phyloP scores from a whole-genome alignment of 2,888 invertebrate species.

The Ennomos quercinarius region DNA sequence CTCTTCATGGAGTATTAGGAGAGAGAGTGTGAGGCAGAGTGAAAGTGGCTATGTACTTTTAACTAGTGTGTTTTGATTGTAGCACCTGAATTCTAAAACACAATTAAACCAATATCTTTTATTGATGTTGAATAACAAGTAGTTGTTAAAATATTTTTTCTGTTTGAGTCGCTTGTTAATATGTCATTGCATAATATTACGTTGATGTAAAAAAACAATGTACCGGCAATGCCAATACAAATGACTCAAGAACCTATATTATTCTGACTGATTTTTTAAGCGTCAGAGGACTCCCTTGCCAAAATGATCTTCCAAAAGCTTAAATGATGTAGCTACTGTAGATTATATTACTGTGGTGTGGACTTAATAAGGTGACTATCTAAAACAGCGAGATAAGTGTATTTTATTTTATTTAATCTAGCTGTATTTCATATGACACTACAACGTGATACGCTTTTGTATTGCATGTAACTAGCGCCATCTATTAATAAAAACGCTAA shows the following conservation, averaged over 20 bases:
- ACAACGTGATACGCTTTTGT: no score
- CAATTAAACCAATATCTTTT: slow-evolving; percentile 25
- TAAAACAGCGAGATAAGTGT: not conserved
- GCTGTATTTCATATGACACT: no score
- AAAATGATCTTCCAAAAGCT: slow-evolving; percentile 64
- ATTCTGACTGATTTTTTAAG: slow-evolving; percentile 50
- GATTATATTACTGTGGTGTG: slow-evolving; percentile 14
- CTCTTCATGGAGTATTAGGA: no score
- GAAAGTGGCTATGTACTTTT: no score
- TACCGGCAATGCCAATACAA: slow-evolving; percentile 26
- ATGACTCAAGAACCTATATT: slow-evolving; percentile 40
- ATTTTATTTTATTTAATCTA: no score
- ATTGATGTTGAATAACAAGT: slow-evolving; percentile 8
- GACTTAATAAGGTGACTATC: not conserved
- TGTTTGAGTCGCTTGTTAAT: slow-evolving; percentile 36
- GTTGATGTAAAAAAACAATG: not conserved
- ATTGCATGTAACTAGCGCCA: no score
- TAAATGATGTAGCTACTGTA: slow-evolving; percentile 15
- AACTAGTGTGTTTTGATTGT: not conserved
- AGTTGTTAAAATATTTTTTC: slow-evolving; percentile 18
- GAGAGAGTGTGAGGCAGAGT: no score
- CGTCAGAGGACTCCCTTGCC: slow-evolving; percentile 64
- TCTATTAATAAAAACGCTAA: no score
- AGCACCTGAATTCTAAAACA: slow-evolving; percentile 37
- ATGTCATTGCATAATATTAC: slow-evolving; percentile 4